These are phyloP conservation scores for Drosophila acutilabella DNA, from an alignment of 2,888 invertebrate species.

Conservation along the genomic window DNA sequence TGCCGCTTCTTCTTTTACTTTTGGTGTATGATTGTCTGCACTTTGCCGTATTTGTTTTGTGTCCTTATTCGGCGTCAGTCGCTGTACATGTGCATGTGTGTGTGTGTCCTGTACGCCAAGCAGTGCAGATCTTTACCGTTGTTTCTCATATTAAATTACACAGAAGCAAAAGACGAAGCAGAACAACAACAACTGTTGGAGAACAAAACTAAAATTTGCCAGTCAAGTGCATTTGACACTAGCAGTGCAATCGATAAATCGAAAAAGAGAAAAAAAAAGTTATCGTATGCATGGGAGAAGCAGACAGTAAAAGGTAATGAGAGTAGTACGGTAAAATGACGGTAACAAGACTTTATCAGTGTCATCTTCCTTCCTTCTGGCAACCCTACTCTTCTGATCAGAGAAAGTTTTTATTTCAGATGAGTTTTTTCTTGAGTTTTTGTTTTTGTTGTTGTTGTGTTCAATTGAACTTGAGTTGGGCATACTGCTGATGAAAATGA, in stretches of 20 bases:
- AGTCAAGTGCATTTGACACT: constrained; percentile 47
- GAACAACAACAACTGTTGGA: constrained; percentile 8
- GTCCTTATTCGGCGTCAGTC: constrained; percentile 68
- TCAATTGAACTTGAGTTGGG: constrained; percentile 33
- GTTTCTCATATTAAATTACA: constrained; percentile 47
- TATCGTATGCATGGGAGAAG: constrained; percentile 27
- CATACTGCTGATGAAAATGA: not conserved
- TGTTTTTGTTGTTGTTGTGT: constrained; percentile 10
- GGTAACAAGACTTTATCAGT: constrained; percentile 25
- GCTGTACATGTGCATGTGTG: constrained; percentile 8
- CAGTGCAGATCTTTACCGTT: constrained; percentile 52
- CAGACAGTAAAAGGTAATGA: not conserved
- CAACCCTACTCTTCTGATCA: constrained; percentile 39
- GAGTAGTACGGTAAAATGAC: not conserved
- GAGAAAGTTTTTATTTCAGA: constrained; percentile 45
- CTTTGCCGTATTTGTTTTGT: constrained; percentile 64
- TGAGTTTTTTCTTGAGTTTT: not conserved
- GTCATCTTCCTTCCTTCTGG: constrained; percentile 22
- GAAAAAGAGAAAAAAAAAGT: not conserved
- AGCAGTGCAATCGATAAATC: constrained; percentile 37
- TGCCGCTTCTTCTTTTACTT: constrained; percentile 12
- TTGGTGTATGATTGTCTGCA: not conserved
- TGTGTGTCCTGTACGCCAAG: constrained; percentile 34
- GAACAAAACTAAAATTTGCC: not conserved
- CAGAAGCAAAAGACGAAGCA: constrained; percentile 18